Base-by-base conservation (phyloP, 2,113 vertebrate genomes). In the Helogale parvula region DNA sequence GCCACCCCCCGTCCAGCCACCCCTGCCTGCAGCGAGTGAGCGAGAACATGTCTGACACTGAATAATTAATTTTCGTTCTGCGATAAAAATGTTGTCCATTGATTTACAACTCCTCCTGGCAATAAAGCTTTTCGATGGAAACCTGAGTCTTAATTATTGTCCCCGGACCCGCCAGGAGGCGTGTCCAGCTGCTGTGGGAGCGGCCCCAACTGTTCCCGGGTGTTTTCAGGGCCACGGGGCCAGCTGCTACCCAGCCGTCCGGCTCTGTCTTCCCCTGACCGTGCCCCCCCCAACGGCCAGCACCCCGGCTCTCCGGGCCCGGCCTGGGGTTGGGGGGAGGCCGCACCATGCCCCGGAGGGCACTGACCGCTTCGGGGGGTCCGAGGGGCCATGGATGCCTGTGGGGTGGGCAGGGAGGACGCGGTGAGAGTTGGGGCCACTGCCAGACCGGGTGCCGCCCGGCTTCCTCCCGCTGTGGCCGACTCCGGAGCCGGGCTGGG, bases 101-200 rank as follows among this genome's bases (percentile, higher is more conserved):
- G 98, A 99, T 99, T 99, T 99, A 99, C 98, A 98, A 98, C 93
- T 97, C 97, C 98, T 98, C 99, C 98, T 98, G 98, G 98, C 98
- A 98, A 98, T 96, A 97, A 97, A 98, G 97, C 98, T 97, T 98
- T 98, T 98, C 96, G 97, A 98, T 96, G 95, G 99, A 98, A 99
- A 99, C 97, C 98, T 98, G 98, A 99, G 96, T 99, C 99, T 99
- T 98, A 99, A 99, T 99, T 98, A 98, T 98, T 95, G 97, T 98
- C 98, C 98, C 96, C 97, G 98, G 98, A 97, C 97, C 98, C 97
- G 97, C 98, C 96, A 98, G 98, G 98, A 98, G 98, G 98, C 88
- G 96, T 99, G 99, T 98, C 98, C 99, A 98, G 99, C 98, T 17
- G 97, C 98, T 0, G 38, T 93, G 77, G 98, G 98, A 98, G 98